phyloP scores from a whole-genome alignment of 2,797 vertebrate species.

The Parambassis ranga region DNA sequence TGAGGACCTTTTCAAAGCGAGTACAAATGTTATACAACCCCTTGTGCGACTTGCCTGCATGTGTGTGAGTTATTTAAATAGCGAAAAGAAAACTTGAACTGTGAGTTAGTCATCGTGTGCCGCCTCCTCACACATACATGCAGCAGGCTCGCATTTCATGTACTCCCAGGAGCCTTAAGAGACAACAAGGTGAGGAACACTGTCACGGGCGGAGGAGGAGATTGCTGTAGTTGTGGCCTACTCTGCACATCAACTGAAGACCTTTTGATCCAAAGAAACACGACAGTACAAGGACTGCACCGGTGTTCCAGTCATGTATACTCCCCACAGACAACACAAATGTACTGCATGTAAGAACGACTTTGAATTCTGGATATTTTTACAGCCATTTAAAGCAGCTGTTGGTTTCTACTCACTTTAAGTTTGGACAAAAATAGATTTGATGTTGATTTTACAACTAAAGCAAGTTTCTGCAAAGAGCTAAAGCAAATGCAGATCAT shows the following conservation, averaged over 20 bases:
- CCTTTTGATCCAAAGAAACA: not conserved
- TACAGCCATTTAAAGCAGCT: no score
- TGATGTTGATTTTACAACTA: not conserved
- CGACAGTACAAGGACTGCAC: not conserved
- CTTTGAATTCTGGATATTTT: not conserved
- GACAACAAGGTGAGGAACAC: not conserved
- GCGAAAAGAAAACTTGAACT: not conserved
- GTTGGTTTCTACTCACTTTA: no score
- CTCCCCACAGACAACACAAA: not conserved
- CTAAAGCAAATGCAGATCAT: no score
- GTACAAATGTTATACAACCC: not conserved
- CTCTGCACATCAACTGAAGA: not conserved
- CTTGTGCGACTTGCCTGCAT: not conserved
- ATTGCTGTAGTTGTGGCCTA: no score
- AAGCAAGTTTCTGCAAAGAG: no score
- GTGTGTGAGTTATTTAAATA: not conserved
- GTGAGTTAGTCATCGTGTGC: not conserved
- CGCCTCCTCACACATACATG: not conserved
- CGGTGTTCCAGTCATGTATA: not conserved
- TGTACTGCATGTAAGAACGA: not conserved
- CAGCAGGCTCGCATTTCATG: not conserved
- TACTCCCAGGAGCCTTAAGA: not conserved
- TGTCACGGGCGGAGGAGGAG: not conserved
- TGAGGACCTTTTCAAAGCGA: constrained; percentile 1
- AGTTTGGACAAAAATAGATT: no score